Evolutionary conservation across 2,888 invertebrate species (phyloP), one percentile per base, ranked within the genome.

Genomic region (Rhimphoctona megacephalus): DNA sequence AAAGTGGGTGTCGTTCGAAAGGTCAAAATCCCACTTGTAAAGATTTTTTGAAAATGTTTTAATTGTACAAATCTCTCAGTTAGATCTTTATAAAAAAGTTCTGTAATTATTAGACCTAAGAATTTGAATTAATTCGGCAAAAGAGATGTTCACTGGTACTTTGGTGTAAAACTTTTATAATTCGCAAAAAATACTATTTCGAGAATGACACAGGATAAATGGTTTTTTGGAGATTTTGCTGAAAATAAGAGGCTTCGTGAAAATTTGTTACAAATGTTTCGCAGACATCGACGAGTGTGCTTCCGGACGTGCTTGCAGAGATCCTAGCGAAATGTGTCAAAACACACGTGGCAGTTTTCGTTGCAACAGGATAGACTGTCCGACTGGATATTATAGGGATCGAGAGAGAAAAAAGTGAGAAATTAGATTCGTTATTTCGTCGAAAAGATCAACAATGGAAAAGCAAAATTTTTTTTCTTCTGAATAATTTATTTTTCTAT

Each of bases 301-400:
- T 0, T 96, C 96, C 88, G 95, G 95, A 0, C 92, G 95, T 5
- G 94, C 95, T 5, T 96, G 96, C 83, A 94, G 94, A 0, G 95
- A 95, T n/a, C 93, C 95, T 0, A 96, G 97, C 87, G 96, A 97
- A 89, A 96, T 98, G 73, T 99, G 99, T 92, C 97, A 98, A 90
- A 99, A 99, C 94, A 98, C 97, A 0, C 95, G 98, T 84, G 99
- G 99, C 0, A 96, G 97, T 82, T 98, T 96, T 95, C 97, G 98
- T 91, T 99, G 99, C 93, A 98, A 98, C 90, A 95, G 95, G 25
- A 97, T 99, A 87, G 95, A 96, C 69, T 99, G 99, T 93, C 99
- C 99, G 0, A 92, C 95, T 0, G 98, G 98, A 72, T 99, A 99
- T 94, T 95, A 96, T 36, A 96, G 96, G 78, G 98, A 99, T 90